phyloP scores from a whole-genome alignment of 1,140 invertebrate genomes.

The Drosophila dunni region DNA sequence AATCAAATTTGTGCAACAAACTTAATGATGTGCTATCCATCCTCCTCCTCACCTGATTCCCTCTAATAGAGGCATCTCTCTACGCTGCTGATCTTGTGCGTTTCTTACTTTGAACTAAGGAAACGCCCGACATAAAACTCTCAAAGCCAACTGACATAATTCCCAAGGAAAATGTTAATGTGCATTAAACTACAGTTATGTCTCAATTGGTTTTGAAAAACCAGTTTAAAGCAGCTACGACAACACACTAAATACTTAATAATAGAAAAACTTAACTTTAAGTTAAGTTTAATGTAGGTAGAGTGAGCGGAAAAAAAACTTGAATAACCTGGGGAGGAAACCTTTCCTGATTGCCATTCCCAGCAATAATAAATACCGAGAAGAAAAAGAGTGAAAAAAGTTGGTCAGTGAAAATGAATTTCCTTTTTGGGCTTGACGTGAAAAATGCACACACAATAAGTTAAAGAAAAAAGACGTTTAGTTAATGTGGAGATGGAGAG shows the following conservation, averaged over 20 bases:
- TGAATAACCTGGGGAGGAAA: conserved; percentile 43
- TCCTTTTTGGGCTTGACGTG: conserved; percentile 51
- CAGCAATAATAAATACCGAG: conserved; percentile 11
- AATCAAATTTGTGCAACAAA: conserved; percentile 44
- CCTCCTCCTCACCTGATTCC: background rate
- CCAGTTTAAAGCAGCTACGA: conserved; percentile 39
- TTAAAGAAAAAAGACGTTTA: background rate
- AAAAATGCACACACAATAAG: background rate
- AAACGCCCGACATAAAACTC: conserved; percentile 12
- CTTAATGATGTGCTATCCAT: conserved; percentile 6
- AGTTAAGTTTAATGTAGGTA: conserved; percentile 44
- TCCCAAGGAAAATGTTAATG: conserved; percentile 74
- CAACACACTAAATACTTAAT: conserved; percentile 32
- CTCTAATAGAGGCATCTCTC: background rate
- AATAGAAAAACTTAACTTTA: conserved; percentile 35
- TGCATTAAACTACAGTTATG: conserved; percentile 70
- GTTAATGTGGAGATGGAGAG: conserved; percentile 2
- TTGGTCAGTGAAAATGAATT: conserved; percentile 69
- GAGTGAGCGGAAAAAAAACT: conserved; percentile 34
- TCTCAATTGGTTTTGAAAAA: conserved; percentile 64
- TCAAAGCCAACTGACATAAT: conserved; percentile 70
- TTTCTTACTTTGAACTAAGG: conserved; percentile 34
- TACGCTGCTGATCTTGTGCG: conserved; percentile 32
- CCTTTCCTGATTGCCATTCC: conserved; percentile 69
- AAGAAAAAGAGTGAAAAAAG: conserved; percentile 36